Conservation (phyloP, 1,140 invertebrate genomes). For the Drosophila lini region DNA sequence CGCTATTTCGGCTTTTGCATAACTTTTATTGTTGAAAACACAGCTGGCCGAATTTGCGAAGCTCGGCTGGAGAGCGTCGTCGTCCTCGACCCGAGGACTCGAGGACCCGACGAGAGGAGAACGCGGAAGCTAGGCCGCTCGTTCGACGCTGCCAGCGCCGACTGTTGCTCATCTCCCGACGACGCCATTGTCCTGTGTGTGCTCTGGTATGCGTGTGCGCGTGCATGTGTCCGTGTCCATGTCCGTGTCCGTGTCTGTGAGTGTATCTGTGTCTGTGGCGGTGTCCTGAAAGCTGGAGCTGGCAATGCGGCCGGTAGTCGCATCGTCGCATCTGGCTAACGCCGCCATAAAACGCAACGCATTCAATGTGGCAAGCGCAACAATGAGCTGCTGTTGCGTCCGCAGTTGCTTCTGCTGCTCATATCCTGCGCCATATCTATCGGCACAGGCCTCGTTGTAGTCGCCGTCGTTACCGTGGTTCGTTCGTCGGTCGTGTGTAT, state of each 20-base stretch:
- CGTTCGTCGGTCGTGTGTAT: constrained; percentile 72
- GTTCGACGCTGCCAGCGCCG: constrained; percentile 34
- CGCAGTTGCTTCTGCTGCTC: constrained; percentile 31
- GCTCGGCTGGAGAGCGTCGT: constrained; percentile 39
- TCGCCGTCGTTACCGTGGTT: constrained; percentile 23
- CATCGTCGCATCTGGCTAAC: constrained; percentile 79
- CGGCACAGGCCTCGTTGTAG: constrained; percentile 11
- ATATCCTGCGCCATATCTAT: constrained; percentile 30
- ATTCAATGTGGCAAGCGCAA: constrained; percentile 83
- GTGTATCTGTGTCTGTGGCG: constrained; percentile 27
- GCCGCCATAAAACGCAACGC: constrained; percentile 81
- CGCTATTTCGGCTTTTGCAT: constrained; percentile 73
- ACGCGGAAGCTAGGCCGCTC: constrained; percentile 34
- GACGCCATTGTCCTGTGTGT: constrained; percentile 39
- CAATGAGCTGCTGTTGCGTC: constrained; percentile 70
- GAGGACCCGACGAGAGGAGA: constrained; percentile 36
- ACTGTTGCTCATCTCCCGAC: constrained; percentile 76
- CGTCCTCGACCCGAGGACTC: background rate
- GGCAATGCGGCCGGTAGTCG: constrained; percentile 79
- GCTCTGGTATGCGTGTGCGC: constrained; percentile 20
- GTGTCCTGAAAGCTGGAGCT: constrained; percentile 55
- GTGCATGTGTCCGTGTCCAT: constrained; percentile 3
- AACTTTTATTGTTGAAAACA: constrained; percentile 73
- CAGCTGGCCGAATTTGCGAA: constrained; percentile 56
- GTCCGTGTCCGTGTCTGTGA: constrained; percentile 22